Percentiles rank a stretch among this genome's conserved stretches.
Conservation (phyloP, 2,888 invertebrate species). For the Labia minor region DNA sequence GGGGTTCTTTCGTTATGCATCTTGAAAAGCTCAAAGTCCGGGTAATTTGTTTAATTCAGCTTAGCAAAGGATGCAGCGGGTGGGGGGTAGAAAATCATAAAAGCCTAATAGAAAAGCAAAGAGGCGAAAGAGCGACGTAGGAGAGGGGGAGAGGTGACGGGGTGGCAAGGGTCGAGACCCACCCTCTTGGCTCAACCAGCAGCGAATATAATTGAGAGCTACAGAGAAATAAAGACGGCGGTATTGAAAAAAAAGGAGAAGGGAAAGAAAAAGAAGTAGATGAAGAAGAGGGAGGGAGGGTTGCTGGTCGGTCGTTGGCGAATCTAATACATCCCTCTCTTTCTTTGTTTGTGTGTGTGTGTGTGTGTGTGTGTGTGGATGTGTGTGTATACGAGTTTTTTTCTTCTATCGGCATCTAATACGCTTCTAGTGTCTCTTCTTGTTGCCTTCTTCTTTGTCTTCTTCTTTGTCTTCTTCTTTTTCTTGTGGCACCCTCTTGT, state of each 20-base stretch:
- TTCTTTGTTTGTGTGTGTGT: background rate
- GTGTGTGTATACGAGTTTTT: too few relatives aligned
- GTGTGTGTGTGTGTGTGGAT: too few relatives aligned
- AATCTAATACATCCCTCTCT: background rate
- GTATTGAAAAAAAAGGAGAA: background rate
- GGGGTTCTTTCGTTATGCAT: background rate
- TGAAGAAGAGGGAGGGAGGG: background rate
- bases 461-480: background rate
- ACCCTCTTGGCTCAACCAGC: background rate
- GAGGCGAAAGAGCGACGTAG: background rate
- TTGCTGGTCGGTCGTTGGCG: background rate
- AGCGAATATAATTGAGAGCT: slow-evolving; percentile 7
- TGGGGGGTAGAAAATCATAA: background rate
- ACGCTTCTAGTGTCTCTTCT: slow-evolving; percentile 13
- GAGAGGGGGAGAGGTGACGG: background rate
- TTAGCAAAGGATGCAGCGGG: background rate
- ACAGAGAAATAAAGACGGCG: background rate
- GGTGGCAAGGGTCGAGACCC: background rate
- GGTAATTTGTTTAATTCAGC: slow-evolving; percentile 7
- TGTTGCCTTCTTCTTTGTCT: background rate
- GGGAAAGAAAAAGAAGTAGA: background rate
- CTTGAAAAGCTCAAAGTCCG: slow-evolving; percentile 13
- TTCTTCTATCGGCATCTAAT: background rate
- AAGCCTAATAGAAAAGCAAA: slow-evolving; percentile 5
- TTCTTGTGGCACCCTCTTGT: background rate